Evolutionary conservation across 2,797 vertebrate species (phyloP), one percentile per base, ranked within the genome.

Genomic region (Clamator glandarius): DNA sequence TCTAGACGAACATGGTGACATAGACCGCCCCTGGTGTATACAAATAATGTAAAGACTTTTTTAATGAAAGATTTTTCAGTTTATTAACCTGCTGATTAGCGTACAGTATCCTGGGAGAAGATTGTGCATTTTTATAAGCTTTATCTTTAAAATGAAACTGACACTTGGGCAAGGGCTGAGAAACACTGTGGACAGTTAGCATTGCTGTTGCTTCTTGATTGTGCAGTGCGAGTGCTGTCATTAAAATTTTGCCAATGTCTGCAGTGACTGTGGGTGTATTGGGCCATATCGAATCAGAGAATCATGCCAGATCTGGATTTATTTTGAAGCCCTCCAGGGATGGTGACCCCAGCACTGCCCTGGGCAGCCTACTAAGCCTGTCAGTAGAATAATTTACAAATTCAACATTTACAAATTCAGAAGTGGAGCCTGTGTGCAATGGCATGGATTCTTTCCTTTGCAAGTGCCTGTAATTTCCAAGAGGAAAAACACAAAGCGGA

Each of bases 31-130:
- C 94, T 92, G 85, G 86, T 95, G 91, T 94, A 96, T 96, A 97
- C 95, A 95, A 97, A 97, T 96, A 95, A 92, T 97, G 96, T 97
- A 97, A 95, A 96, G 81, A 95, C 93, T 97, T 98, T 97, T 98
- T 89, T 89, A 96, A 96, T 89, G 90, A 74, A 90, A 78, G 57
- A 92, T 92, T 94, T 94, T 97, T 96, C 81, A 76, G 84, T 92
- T 96, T 96, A n/a, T 93, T 87, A 79, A 96, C 93, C 90, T 97
- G 96, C 97, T 96, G 95, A 97, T 96, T 96, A 96, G 94, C 97
- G 96, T 98, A 98, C 97, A 98, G 96, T 96, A 97, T 87, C 95
- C 95, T 96, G 97, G 97, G 92, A 96, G 84, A 94, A 62, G 96
- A 86, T 90, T 94, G 95, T 96, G 93, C 83, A 3, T 97, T 97